Conservation (phyloP, 2,113 vertebrate genomes). For the Hippocampus mohnikei region DNA sequence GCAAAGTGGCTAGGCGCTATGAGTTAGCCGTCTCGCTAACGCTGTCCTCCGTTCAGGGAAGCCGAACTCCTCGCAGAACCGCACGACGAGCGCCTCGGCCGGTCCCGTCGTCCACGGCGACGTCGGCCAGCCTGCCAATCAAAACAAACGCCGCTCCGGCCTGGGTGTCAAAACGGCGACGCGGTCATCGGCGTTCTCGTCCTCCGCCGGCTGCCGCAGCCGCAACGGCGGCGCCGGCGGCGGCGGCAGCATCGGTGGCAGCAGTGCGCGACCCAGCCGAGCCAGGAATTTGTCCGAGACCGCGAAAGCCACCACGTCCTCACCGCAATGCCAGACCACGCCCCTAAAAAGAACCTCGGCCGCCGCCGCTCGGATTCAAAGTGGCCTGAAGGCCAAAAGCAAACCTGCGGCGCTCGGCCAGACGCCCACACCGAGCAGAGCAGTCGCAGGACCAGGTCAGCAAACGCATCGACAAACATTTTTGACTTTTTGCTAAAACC, state of each 20-base stretch:
- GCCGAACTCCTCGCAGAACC: slow-evolving; percentile 54
- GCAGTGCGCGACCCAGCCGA: slow-evolving; percentile 29
- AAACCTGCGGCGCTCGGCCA: slow-evolving; percentile 36
- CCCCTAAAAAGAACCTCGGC: slow-evolving; percentile 33
- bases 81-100: slow-evolving; percentile 42
- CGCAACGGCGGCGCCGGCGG: too few relatives aligned
- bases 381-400: slow-evolving; percentile 35
- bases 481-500: neutral
- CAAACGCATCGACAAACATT: neutral
- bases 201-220: neutral
- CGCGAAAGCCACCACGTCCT: slow-evolving; percentile 33
- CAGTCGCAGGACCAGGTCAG: slow-evolving; percentile 49
- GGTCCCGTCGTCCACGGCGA: slow-evolving; percentile 20
- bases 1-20: neutral
- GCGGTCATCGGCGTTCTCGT: neutral
- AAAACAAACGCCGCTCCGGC: slow-evolving; percentile 41
- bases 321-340: slow-evolving; percentile 40
- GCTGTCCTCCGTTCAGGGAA: slow-evolving; percentile 52
- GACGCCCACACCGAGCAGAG: slow-evolving; percentile 36
- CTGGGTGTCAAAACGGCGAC: slow-evolving; percentile 10
- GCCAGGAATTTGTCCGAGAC: slow-evolving; percentile 40
- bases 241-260: too few relatives aligned
- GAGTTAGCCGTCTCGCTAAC: neutral
- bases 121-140: slow-evolving; percentile 41
- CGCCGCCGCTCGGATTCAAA: slow-evolving; percentile 6